Base-by-base conservation (phyloP, 2,113 vertebrate species). In the Charadrius vociferus region DNA sequence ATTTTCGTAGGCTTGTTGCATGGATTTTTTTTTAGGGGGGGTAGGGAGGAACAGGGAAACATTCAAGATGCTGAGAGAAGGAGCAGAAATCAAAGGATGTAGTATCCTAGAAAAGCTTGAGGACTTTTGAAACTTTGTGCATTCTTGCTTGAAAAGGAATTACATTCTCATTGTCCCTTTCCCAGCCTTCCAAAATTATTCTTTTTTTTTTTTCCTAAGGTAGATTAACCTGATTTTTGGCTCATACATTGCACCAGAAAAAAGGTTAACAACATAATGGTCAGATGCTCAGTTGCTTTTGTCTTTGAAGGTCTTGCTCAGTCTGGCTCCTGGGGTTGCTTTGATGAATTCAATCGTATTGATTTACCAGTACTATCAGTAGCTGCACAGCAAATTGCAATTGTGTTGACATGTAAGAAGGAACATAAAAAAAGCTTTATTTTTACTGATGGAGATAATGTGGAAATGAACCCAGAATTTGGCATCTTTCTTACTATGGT, bases 401-500 rank as follows among this genome's bases (percentile, higher is more conserved):
- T 99, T 71, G 98, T 99, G 89, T 98, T 99, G 72, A 99, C 98
- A 3, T 99, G 99, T 97, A 99, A 99, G 97, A 99, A 99, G 88
- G 99, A 99, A 92, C 97, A 59, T 22, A 98, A 98, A 77, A 99
- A 98, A 91, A 99, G 67, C 90, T 99, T 99, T 97, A 71, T 99
- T 96, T 99, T 99, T 96, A 99, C 99, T 8, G 99, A 99, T 94
- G 99, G 99, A 74, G 99, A 99, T 95, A 98, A 90, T 43, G 99
- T 99, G 86, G 98, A 99, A 73, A 99, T 99, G 99, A 99, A 99
- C 86, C 98, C 99, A 12, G 99, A 99, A 98, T 99, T 99, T 97
- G 99, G 99, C 80, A 98, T 99, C 77, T 99, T 99, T 97, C 98
- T 99, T 32, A 99, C 99, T 53, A 99, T 99, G 99, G 99, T 99